Evolutionary conservation across 2,888 invertebrate genomes (phyloP).

Genomic region (Synanthedon myopaeformis): DNA sequence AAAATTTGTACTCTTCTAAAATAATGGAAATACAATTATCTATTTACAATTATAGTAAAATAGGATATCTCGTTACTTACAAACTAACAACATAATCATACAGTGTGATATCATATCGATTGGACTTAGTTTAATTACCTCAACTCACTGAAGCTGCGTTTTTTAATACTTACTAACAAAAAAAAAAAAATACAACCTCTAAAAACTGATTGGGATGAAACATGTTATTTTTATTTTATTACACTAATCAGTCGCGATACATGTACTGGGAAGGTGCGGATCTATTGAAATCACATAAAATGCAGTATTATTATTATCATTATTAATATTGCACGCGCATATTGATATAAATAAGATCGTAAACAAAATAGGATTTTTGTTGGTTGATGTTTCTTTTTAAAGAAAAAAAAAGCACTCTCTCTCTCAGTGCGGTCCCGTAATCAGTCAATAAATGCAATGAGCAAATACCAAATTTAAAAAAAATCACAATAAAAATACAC

Average conservation of each 20-base stretch:
- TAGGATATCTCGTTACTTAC: neutral
- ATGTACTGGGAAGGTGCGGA: neutral
- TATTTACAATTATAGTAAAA: conserved; percentile 20
- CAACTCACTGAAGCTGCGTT: neutral
- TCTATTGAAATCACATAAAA: conserved; percentile 4
- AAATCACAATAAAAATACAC: conserved; percentile 34
- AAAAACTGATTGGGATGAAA: conserved; percentile 7
- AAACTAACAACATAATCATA: neutral
- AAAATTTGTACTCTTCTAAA: conserved; percentile 66
- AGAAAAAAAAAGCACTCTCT: neutral
- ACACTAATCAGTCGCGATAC: conserved; percentile 3
- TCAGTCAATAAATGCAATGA: conserved; percentile 52
- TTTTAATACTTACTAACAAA: neutral
- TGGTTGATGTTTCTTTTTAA: neutral
- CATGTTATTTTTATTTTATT: conserved; percentile 11
- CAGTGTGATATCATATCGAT: neutral
- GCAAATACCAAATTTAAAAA: conserved; percentile 28
- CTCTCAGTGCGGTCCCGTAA: conserved; percentile 8
- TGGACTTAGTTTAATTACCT: neutral
- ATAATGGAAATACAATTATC: conserved; percentile 49
- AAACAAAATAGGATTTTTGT: no score
- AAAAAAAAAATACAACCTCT: neutral
- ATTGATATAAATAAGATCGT: no score
- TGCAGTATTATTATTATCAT: no score
- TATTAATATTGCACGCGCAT: no score